Conservation (phyloP, 2,113 vertebrate species). For the Tragelaphus imberbis region DNA sequence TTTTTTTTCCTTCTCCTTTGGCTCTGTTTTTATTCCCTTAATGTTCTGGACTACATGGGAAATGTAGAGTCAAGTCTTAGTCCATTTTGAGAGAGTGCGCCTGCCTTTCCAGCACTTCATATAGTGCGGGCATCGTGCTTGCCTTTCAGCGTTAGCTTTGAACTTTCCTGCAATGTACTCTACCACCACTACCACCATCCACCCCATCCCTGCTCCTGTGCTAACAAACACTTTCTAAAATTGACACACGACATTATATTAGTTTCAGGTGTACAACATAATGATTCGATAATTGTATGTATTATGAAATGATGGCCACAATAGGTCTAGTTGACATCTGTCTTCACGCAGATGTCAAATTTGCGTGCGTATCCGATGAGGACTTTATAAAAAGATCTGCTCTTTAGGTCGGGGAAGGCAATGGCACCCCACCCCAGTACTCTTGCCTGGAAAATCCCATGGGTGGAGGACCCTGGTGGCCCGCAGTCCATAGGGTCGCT, state of each 20-base stretch:
- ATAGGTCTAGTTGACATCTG: not conserved
- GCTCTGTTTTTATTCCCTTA: not conserved
- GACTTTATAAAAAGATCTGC: not conserved
- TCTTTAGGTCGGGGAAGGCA: no score
- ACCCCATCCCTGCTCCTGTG: not conserved
- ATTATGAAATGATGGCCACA: not conserved
- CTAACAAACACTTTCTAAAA: not conserved
- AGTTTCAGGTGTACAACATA: not conserved
- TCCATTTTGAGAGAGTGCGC: not conserved
- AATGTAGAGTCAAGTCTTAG: not conserved
- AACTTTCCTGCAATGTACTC: not conserved
- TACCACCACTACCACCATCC: no score
- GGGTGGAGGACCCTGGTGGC: no score
- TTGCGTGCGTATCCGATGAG: not conserved
- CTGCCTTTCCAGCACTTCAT: not conserved
- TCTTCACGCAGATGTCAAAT: not conserved
- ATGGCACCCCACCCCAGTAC: no score
- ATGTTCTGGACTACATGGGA: not conserved
- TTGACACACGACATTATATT: not conserved
- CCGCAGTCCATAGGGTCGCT: no score
- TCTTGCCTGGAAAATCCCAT: no score
- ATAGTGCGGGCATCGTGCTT: not conserved
- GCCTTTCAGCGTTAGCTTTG: not conserved
- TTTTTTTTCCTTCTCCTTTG: not conserved
- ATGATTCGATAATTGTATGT: not conserved